phyloP scores from a whole-genome alignment of 2,113 vertebrate species.

The Mastomys coucha region DNA sequence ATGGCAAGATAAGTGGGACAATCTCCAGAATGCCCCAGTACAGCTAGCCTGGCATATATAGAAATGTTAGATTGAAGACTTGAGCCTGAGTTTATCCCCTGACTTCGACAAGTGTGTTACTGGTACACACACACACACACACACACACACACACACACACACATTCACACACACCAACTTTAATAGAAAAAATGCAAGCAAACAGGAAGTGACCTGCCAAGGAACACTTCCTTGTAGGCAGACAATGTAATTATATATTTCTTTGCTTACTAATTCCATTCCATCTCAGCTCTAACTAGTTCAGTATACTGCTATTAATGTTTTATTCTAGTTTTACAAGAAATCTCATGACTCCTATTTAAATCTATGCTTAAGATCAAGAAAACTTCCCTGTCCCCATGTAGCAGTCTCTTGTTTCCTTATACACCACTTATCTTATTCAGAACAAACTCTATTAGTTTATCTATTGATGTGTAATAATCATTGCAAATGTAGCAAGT shows the following conservation, averaged over 20 bases:
- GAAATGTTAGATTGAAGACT: background rate
- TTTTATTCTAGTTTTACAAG: background rate
- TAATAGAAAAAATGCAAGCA: fast-evolving
- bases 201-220: background rate
- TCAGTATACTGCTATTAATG: background rate
- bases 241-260: background rate
- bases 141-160: background rate
- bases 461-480: background rate
- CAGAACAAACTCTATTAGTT: background rate
- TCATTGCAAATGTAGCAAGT: background rate
- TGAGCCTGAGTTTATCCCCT: no score
- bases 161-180: background rate
- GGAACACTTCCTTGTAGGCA: background rate
- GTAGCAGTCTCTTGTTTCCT: background rate
- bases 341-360: background rate
- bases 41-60: background rate
- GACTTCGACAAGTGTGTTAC: background rate
- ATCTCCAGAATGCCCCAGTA: background rate
- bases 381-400: background rate
- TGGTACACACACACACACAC: background rate
- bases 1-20: background rate
- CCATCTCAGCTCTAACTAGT: background rate
- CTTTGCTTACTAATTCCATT: background rate
- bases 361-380: background rate
- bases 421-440: background rate